A percentile compares a stretch with the other conserved stretches of the same genome.
phyloP scores from a whole-genome alignment of 2,113 vertebrate species.

The Seriola aureovittata region DNA sequence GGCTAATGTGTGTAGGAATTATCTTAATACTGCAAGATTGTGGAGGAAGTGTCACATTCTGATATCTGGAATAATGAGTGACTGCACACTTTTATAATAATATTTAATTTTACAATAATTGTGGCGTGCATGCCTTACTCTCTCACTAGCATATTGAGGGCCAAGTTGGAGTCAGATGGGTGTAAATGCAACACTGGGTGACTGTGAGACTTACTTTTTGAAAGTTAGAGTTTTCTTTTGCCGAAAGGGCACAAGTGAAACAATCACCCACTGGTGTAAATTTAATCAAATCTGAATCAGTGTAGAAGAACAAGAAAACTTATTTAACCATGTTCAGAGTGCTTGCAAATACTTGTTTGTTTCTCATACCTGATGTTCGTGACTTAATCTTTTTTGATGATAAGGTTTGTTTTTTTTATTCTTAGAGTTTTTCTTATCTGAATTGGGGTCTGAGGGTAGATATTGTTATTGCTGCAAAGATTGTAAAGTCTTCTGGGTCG shows the following conservation, averaged over 20 bases:
- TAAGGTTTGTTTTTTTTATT: slow-evolving; percentile 24
- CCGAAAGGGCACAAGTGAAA: background rate
- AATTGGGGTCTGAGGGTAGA: background rate
- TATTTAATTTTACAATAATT: background rate
- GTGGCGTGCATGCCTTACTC: background rate
- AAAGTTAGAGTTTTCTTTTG: background rate
- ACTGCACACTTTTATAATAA: too few relatives aligned
- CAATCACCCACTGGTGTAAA: background rate
- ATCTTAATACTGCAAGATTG: background rate
- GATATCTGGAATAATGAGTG: background rate
- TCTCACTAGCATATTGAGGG: background rate
- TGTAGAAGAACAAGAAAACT: background rate
- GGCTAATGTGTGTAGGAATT: background rate
- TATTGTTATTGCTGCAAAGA: background rate
- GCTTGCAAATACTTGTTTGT: background rate
- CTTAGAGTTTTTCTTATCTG: slow-evolving; percentile 26
- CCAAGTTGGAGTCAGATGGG: background rate
- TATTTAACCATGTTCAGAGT: background rate
- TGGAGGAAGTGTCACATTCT: background rate
- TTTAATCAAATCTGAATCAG: slow-evolving; percentile 7
- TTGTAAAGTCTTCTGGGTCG: background rate
- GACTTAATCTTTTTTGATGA: slow-evolving; percentile 30
- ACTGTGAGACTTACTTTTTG: background rate
- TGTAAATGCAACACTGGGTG: background rate
- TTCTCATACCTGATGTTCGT: slow-evolving; percentile 35